Percentiles rank a stretch among this genome's conserved stretches.
Evolutionary conservation across 2,888 invertebrate genomes (phyloP).

Genomic region (Proisotoma minuta): DNA sequence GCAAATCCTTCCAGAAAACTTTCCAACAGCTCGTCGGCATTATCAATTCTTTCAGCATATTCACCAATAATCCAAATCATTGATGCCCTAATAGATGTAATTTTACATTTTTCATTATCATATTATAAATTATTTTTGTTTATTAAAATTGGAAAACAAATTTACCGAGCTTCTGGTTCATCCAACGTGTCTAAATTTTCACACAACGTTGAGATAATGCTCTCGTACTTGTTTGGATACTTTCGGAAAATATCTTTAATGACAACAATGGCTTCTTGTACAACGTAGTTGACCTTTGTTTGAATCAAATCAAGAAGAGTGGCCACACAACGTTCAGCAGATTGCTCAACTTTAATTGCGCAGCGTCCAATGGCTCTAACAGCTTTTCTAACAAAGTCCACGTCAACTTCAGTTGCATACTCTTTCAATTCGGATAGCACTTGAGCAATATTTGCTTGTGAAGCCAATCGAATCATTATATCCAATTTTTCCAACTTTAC

Average conservation of each 20-base stretch:
- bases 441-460: slow-evolving; percentile 96
- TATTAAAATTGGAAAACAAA: neutral
- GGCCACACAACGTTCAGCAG: slow-evolving; percentile 96
- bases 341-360: slow-evolving; percentile 96
- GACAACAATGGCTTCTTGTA: slow-evolving; percentile 98
- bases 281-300: slow-evolving; percentile 99
- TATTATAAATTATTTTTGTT: neutral
- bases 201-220: slow-evolving; percentile 96
- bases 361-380: slow-evolving; percentile 97
- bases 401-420: slow-evolving; percentile 97
- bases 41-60: slow-evolving; percentile 98
- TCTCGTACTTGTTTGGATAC: slow-evolving; percentile 99
- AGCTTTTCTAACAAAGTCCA: slow-evolving; percentile 98
- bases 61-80: slow-evolving; percentile 91
- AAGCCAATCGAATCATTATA: slow-evolving; percentile 98
- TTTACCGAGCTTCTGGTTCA: slow-evolving; percentile 82
- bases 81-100: slow-evolving; percentile 65
- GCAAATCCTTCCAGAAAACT: slow-evolving; percentile 97
- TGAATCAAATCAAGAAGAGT: slow-evolving; percentile 96
- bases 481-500: slow-evolving; percentile 98
- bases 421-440: slow-evolving; percentile 97
- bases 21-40: slow-evolving; percentile 95
- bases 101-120: slow-evolving; percentile 14
- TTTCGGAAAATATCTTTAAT: slow-evolving; percentile 97
- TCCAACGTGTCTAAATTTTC: slow-evolving; percentile 98